A percentile compares a stretch with the other conserved stretches of the same genome.
These are phyloP conservation scores for Siniperca scherzeri DNA, from an alignment of 2,797 vertebrate genomes.

Conservation along the genomic window DNA sequence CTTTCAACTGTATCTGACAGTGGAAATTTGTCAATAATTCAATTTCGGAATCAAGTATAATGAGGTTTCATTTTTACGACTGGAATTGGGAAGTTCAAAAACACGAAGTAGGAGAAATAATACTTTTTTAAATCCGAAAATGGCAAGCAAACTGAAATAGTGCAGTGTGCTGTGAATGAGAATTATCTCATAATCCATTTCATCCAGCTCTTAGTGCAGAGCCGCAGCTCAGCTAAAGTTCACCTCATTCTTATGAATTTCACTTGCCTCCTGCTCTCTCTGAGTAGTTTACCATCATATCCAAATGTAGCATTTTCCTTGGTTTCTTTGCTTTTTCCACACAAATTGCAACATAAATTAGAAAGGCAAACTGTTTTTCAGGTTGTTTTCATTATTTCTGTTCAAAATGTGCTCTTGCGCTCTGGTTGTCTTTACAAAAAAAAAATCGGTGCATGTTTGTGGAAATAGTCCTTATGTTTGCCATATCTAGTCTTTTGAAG, in stretches of 20 bases:
- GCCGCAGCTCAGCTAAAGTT: neutral
- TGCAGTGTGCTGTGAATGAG: neutral
- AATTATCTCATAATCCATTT: conserved; percentile 7
- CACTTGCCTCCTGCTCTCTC: neutral
- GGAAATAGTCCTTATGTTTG: neutral
- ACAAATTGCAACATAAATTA: neutral
- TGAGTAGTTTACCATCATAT: neutral
- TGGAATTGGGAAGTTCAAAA: no score
- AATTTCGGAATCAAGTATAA: no score
- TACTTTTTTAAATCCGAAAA: no score
- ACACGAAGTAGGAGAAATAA: no score
- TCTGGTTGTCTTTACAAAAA: neutral
- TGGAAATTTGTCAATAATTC: no score
- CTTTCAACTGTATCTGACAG: neutral
- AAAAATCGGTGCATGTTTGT: neutral
- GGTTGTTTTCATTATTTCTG: neutral
- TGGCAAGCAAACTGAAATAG: neutral
- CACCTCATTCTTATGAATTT: neutral
- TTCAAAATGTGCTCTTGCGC: neutral
- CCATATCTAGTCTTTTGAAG: neutral
- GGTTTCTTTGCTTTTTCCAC: neutral
- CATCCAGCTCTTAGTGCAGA: neutral
- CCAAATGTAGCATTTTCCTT: neutral
- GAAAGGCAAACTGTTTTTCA: neutral
- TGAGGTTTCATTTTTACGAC: no score